Evolutionary conservation across 2,888 invertebrate species (phyloP), one percentile per base, ranked within the genome.

Genomic region (Cheilosia impressa): DNA sequence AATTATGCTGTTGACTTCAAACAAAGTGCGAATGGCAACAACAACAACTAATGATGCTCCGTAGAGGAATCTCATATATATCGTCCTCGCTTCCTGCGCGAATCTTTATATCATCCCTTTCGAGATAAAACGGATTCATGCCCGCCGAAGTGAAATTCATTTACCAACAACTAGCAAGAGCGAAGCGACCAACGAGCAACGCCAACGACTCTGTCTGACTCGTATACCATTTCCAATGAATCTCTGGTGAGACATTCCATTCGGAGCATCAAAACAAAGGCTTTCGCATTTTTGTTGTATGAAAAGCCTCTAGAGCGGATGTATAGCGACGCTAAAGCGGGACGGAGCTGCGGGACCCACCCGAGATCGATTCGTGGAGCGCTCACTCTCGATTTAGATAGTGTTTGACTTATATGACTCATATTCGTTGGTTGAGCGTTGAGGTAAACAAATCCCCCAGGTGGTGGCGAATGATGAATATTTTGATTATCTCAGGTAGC

Each of bases 241-340:
- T 76, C 76, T 38, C 45, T 47, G 31, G 38, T 85, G 85, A 85
- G 66, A 77, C 66, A 77, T 68, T 77, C 57, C 27, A 72, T 68
- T 50, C 50, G 62, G 62, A 52, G 71, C 50, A 38, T 22, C 31
- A 80, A 45, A 85, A 80, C 76, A 85, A 85, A 81, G 72, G 71
- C 31, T 43, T 79, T 43, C 52, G 52, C 22, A 43, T 55, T 63
- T 9, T 31, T 31, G 31, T 9, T 31, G 9, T 31, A 9, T 45
- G 43, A 22, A 34, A 19, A 34, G 50, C 13, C 38, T 27, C 4
- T n/a, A 27, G 24, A 52, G 4, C 57, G 50, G 71, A 22, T 47
- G 53, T 13, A 55, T 13, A 31, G 50, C 24, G 17, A 52, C 7
- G 17, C 15, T 10, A 27, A 22, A 53, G 52, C 13, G n/a, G 47